Conservation (phyloP, 2,888 invertebrate species). For the Neuroscelio doddi region DNA sequence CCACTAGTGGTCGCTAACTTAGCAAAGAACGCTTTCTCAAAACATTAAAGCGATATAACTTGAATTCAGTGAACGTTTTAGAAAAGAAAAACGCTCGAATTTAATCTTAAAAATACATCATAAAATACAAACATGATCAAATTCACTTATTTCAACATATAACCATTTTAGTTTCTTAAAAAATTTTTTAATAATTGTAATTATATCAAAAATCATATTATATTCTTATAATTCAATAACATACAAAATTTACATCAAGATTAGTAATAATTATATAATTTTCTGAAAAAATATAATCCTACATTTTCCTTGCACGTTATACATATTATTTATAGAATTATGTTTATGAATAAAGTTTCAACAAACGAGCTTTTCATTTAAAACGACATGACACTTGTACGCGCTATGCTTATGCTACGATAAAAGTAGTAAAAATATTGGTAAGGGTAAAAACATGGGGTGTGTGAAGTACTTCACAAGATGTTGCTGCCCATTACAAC, state of each 20-base stretch:
- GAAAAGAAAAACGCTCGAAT: conserved; percentile 11
- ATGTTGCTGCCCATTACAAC: conserved; percentile 68
- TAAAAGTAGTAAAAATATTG: conserved; percentile 46
- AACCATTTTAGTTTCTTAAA: no score
- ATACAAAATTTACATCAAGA: no score
- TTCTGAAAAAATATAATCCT: no score
- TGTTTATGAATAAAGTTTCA: conserved; percentile 49
- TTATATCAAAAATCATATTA: no score
- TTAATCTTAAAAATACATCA: conserved; percentile 16
- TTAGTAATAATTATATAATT: no score
- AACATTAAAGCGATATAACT: conserved; percentile 65
- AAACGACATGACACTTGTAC: conserved; percentile 50
- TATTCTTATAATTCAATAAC: no score
- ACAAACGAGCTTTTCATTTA: conserved; percentile 49
- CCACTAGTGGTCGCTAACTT: conserved; percentile 67
- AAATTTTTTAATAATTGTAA: no score
- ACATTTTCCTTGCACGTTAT: no score
- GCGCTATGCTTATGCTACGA: conserved; percentile 45
- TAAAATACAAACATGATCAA: no score
- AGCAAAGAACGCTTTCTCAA: conserved; percentile 55
- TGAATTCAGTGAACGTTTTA: conserved; percentile 42
- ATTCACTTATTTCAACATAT: no score
- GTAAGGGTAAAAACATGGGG: conserved; percentile 50
- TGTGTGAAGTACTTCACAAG: conserved; percentile 64
- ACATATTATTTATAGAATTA: no score